Base-by-base conservation (phyloP, 2,113 vertebrate species). In the Edolisoma coerulescens region DNA sequence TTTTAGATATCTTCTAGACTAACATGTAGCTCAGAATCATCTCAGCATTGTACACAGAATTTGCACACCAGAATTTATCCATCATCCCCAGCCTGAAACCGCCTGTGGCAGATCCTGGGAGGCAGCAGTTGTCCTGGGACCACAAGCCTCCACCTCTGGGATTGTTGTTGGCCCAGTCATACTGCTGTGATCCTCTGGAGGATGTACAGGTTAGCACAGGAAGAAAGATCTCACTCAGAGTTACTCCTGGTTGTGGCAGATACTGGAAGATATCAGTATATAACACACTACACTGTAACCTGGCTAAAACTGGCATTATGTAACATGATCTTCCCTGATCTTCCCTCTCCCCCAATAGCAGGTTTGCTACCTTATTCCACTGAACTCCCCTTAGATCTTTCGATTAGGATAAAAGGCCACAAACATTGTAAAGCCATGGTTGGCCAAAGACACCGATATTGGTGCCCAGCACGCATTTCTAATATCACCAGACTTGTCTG, bases 1-100 rank as follows among this genome's bases (percentile, higher is more conserved):
- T n/a, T n/a, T n/a, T n/a, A n/a, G n/a, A 1, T 0, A 0, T 44
- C 13, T 73, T 90, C 57, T 78, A 26, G 32, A 65, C 32, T 56
- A 68, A 32, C 0, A 2, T 5, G 16, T 52, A 52, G n/a, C 42
- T 89, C 50, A 63, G 45, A 60, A 60, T 41, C 9, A 49, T 22
- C 59, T 87, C 15, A 45, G 28, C 4, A 2, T 9, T 39, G 13
- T 39, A 68, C 16, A 11, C 21, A 54, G 41, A 47, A 63, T 67
- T 71, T 85, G 3, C 14, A 35, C 4, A 8, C 5, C 10, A 9
- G 28, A 60, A 41, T 42, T 19, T 33, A 12, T 17, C 9, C 11
- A 2, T 70, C 26, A 37, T 50, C 21, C 21, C 7, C 39, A 39
- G 27, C 26, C 33, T 75, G 42, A 76, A 95, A 68, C 19, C 10